A percentile compares a stretch with the other conserved stretches of the same genome.
Evolutionary conservation across 2,797 vertebrate species (phyloP).

Genomic region (Brachyalestes nurse): DNA sequence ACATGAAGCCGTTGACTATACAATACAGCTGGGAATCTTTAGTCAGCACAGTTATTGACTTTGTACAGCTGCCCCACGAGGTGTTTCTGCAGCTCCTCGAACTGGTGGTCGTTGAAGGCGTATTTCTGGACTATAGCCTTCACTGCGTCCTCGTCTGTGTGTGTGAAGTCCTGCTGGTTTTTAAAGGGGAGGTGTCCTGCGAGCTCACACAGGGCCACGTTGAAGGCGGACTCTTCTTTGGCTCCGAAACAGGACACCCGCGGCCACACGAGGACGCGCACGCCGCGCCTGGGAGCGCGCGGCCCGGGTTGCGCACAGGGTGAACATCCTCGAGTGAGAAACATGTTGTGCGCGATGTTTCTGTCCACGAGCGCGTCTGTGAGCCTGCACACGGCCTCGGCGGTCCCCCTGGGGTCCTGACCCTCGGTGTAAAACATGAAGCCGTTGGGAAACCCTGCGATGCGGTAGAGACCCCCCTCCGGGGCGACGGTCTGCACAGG

Average conservation of each 20-base stretch:
- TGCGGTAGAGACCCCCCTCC: slow-evolving; percentile 66
- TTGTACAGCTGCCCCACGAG: slow-evolving; percentile 43
- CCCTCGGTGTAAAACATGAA: slow-evolving; percentile 84
- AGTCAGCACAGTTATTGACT: too few relatives aligned
- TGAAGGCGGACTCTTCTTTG: slow-evolving; percentile 84
- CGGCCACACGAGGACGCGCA: slow-evolving; percentile 88
- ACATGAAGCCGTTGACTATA: too few relatives aligned
- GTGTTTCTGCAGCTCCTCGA: slow-evolving; percentile 70
- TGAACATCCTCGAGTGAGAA: slow-evolving; percentile 83
- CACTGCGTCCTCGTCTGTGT: slow-evolving; percentile 78
- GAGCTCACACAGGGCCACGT: slow-evolving; percentile 92
- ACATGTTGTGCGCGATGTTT: slow-evolving; percentile 88
- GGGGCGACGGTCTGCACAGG: slow-evolving; percentile 73
- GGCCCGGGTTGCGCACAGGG: slow-evolving; percentile 43
- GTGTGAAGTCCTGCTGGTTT: slow-evolving; percentile 75
- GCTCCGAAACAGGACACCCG: slow-evolving; percentile 82
- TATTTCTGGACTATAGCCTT: slow-evolving; percentile 73
- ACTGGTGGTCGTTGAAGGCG: slow-evolving; percentile 77
- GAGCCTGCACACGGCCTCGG: slow-evolving; percentile 74
- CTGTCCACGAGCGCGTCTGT: slow-evolving; percentile 76
- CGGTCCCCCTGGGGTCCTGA: slow-evolving; percentile 64
- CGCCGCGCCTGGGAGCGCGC: slow-evolving; percentile 66
- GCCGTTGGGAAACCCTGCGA: slow-evolving; percentile 77
- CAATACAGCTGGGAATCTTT: too few relatives aligned
- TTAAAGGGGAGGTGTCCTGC: slow-evolving; percentile 90